These are phyloP conservation scores for Brachionus manjavacas DNA, from an alignment of 1,140 invertebrate species.

Conservation along the genomic window DNA sequence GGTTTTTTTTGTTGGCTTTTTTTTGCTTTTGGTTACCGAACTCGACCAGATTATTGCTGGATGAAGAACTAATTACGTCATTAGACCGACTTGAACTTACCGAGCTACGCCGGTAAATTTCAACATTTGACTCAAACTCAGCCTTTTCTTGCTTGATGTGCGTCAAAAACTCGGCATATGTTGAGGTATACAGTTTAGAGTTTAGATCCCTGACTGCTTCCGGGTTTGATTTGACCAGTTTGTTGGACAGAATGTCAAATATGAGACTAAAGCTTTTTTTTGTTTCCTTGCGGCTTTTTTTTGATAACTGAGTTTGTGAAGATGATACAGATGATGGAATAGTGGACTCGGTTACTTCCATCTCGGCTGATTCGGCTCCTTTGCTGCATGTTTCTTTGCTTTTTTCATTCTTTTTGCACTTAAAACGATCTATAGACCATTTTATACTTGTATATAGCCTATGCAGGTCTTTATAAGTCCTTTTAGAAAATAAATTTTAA, in stretches of 20 bases:
- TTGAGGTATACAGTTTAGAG: not conserved
- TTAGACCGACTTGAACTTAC: not conserved
- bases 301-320: not conserved
- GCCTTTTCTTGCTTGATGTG: slow-evolving; percentile 26
- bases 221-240: not conserved
- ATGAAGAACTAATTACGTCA: not conserved
- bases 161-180: not conserved
- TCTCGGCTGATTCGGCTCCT: not conserved
- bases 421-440: slow-evolving; percentile 16
- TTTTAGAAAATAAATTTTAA: not conserved
- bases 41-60: not conserved
- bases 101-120: not conserved
- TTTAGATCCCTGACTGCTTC: not conserved
- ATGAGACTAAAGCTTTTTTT: not conserved
- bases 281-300: not conserved
- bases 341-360: not conserved
- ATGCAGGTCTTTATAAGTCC: not conserved
- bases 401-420: not conserved
- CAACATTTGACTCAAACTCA: not conserved
- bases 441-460: not conserved
- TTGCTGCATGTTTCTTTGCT: not conserved
- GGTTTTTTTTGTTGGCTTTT: not conserved
- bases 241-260: not conserved
- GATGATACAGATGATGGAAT: not conserved
- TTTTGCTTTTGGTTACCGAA: not conserved